A percentile compares a stretch with the other conserved stretches of the same genome.
phyloP scores from a whole-genome alignment of 2,888 invertebrate genomes.

The Drosophila sordidapex region DNA sequence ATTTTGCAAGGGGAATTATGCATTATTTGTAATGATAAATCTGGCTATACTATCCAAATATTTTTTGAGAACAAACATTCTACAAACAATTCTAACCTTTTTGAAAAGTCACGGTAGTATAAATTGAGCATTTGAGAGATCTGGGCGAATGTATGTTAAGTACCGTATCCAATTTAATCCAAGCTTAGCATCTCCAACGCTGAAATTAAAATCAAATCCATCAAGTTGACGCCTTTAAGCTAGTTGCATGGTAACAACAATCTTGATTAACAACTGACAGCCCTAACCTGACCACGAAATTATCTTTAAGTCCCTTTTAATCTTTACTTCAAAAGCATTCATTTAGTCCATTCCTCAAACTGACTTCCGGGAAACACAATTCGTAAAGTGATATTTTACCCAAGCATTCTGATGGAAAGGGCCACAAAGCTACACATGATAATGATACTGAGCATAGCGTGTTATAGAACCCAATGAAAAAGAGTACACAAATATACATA shows the following conservation, averaged over 20 bases:
- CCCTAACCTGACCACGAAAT: not conserved
- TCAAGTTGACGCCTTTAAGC: conserved; percentile 8
- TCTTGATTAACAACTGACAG: not conserved
- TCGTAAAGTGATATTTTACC: not conserved
- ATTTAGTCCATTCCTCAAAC: not conserved
- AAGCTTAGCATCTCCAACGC: conserved; percentile 61
- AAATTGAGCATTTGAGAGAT: not conserved
- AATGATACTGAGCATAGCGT: not conserved
- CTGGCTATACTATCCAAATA: not conserved
- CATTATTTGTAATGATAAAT: not conserved
- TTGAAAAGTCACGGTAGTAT: not conserved
- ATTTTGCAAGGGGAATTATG: not conserved
- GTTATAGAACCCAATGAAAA: not conserved
- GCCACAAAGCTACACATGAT: not conserved
- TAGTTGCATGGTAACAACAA: not conserved
- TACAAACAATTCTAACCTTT: not conserved
- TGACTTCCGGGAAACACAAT: not conserved
- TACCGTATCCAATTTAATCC: conserved; percentile 47
- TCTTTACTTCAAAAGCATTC: not conserved
- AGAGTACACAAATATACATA: conserved; percentile 1
- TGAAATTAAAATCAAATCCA: conserved; percentile 63
- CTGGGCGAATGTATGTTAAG: conserved; percentile 1
- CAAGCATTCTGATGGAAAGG: not conserved
- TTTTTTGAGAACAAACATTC: not conserved
- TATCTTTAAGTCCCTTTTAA: not conserved